Percentiles rank a stretch among this genome's conserved stretches.
Evolutionary conservation across 2,113 vertebrate species (phyloP).

Genomic region (Ceyx melanurus): DNA sequence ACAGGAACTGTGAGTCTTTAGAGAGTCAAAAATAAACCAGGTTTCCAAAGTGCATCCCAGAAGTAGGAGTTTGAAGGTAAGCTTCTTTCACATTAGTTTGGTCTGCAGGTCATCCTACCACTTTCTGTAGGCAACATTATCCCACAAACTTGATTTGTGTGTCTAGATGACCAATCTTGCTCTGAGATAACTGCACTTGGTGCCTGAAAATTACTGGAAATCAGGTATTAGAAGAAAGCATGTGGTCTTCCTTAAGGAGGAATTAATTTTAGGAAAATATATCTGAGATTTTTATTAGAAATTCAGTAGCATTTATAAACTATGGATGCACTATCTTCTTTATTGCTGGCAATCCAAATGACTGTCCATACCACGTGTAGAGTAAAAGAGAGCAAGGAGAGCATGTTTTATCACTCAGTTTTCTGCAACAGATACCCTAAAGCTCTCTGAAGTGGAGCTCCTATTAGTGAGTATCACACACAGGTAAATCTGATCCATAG

Average conservation of each 20-base stretch:
- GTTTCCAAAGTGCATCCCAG: neutral
- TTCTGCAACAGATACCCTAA: neutral
- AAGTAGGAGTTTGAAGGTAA: neutral
- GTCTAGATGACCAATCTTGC: neutral
- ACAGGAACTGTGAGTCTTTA: neutral
- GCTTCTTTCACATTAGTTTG: neutral
- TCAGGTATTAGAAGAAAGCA: neutral
- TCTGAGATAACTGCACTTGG: neutral
- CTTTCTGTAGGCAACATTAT: neutral
- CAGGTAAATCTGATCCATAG: neutral
- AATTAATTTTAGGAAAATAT: neutral
- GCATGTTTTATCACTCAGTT: neutral
- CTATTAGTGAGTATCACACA: neutral
- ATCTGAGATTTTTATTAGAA: neutral
- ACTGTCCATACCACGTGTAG: neutral
- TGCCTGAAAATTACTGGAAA: neutral
- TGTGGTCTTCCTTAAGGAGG: neutral
- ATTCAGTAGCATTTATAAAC: neutral
- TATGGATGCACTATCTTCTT: neutral
- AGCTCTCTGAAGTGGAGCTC: neutral
- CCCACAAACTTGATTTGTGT: neutral
- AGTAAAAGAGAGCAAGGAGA: neutral
- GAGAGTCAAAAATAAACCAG: neutral
- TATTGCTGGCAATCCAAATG: neutral
- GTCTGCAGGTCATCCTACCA: neutral